Conservation (phyloP, 2,113 vertebrate species). For the Ariopsis seemanni region DNA sequence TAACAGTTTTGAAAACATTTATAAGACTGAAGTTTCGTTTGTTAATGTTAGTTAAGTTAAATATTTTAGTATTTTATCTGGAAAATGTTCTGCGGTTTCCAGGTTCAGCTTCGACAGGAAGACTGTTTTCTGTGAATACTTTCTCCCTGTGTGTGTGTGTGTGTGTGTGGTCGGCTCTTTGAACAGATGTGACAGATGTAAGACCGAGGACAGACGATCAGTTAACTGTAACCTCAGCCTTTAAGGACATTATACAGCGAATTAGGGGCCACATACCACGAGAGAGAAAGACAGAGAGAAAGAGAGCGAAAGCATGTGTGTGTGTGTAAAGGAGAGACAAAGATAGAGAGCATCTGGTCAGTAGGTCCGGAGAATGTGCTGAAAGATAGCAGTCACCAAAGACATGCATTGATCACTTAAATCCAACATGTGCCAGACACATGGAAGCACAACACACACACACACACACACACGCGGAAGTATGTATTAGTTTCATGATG, state of each 20-base stretch:
- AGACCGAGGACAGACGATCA: not conserved
- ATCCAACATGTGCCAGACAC: conserved; percentile 35
- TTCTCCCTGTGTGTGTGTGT: conserved; percentile 14
- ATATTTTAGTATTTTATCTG: not conserved
- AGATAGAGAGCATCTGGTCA: not conserved
- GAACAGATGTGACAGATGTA: conserved; percentile 30
- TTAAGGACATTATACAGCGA: not conserved
- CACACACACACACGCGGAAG: conserved; percentile 17
- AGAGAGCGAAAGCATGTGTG: not conserved
- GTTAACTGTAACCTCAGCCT: conserved; percentile 11
- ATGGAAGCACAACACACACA: conserved; percentile 46
- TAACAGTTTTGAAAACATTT: not conserved
- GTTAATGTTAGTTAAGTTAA: not conserved
- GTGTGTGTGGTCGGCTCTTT: conserved; percentile 25
- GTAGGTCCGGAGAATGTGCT: conserved; percentile 18
- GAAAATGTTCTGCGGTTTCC: not conserved
- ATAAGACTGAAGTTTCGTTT: not conserved
- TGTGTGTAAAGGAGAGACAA: not conserved
- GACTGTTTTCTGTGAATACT: conserved; percentile 1
- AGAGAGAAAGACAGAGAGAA: not conserved
- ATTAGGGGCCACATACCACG: not conserved
- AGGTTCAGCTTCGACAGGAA: not conserved
- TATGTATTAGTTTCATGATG: not conserved
- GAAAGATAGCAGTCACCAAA: conserved; percentile 26
- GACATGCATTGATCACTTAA: conserved; percentile 8